Evolutionary conservation across 2,888 invertebrate species (phyloP).

Genomic region (Plagiodera versicolora): DNA sequence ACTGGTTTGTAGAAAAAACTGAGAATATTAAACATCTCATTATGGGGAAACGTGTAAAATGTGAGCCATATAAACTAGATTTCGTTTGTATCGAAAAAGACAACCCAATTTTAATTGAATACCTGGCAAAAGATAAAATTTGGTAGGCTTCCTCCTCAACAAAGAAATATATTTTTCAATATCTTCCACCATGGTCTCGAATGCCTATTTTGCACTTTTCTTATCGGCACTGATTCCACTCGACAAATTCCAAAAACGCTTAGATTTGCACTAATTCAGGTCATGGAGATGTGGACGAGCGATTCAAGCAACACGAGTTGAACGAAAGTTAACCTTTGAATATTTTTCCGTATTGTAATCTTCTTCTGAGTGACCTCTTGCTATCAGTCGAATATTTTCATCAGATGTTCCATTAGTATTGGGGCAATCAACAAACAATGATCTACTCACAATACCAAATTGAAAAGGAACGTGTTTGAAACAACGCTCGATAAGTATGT

Average conservation of each 20-base stretch:
- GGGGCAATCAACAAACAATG: too few species aligned
- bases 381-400: not conserved
- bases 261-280: not conserved
- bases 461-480: too few species aligned
- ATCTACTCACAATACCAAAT: too few species aligned
- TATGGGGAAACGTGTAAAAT: too few species aligned
- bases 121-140: conserved; percentile 20
- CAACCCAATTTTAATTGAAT: not conserved
- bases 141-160: conserved; percentile 18
- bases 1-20: too few species aligned
- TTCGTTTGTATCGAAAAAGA: not conserved
- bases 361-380: not conserved
- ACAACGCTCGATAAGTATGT: too few species aligned
- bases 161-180: conserved; percentile 18
- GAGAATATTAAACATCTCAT: too few species aligned
- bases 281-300: not conserved
- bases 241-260: not conserved
- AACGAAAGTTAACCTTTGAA: not conserved
- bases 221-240: not conserved
- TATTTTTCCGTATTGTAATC: not conserved
- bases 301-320: not conserved
- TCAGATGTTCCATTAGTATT: not conserved
- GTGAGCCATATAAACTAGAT: too few species aligned
- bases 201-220: not conserved
- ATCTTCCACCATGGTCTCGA: not conserved